A percentile compares a stretch with the other conserved stretches of the same genome.
phyloP scores from a whole-genome alignment of 2,113 vertebrate species.

The Symphodus melops region DNA sequence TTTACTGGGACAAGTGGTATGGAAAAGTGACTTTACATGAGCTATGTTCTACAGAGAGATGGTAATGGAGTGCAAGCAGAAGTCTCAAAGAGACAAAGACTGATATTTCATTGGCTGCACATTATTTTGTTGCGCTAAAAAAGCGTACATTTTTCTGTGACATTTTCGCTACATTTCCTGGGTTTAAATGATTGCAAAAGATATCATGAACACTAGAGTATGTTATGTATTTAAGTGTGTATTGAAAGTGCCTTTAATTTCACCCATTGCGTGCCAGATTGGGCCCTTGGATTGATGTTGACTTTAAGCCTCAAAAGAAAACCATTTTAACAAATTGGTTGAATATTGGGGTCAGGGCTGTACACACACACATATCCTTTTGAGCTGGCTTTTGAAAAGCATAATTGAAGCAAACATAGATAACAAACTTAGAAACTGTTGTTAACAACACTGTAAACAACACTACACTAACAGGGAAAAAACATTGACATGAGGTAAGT shows the following conservation, averaged over 20 bases:
- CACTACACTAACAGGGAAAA: conserved; percentile 9
- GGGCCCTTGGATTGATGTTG: neutral
- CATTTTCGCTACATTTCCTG: conserved; percentile 11
- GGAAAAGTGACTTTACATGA: conserved; percentile 78
- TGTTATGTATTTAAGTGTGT: neutral
- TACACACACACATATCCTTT: neutral
- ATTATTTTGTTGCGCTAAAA: too few species aligned
- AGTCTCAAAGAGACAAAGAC: conserved; percentile 47
- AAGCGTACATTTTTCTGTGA: too few species aligned
- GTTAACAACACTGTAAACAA: conserved; percentile 58
- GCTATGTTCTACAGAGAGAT: conserved; percentile 66
- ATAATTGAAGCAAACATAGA: neutral
- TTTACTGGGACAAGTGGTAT: conserved; percentile 79
- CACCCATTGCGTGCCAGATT: neutral
- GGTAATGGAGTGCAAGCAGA: conserved; percentile 68
- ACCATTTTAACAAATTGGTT: too few species aligned
- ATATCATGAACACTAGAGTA: neutral
- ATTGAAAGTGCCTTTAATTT: neutral
- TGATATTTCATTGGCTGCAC: conserved; percentile 43
- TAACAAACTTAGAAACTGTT: neutral
- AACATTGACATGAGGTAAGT: conserved; percentile 43
- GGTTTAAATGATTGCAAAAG: neutral
- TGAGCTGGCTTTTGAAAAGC: neutral
- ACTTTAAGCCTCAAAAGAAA: too few species aligned
- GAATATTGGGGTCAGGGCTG: too few species aligned